phyloP scores from a whole-genome alignment of 2,888 invertebrate genomes.

The Catocala sponsa region DNA sequence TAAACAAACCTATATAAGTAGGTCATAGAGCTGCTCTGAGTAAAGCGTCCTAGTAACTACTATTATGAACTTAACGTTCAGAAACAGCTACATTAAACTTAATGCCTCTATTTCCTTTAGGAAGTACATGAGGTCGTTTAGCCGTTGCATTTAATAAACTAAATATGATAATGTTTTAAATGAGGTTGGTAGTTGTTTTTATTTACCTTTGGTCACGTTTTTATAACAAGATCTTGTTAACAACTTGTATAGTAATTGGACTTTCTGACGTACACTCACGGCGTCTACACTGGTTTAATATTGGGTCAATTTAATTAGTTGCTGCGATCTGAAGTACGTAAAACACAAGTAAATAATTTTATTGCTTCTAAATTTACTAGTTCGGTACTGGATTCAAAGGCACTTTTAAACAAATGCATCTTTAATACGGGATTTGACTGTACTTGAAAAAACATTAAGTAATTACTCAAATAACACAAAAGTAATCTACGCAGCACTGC shows the following conservation, averaged over 20 bases:
- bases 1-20: neutral
- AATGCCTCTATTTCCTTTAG: slow-evolving; percentile 7
- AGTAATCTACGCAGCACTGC: no score
- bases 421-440: no score
- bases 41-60: neutral
- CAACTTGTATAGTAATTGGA: neutral
- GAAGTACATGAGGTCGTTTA: slow-evolving; percentile 5
- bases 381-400: no score
- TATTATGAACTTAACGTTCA: slow-evolving; percentile 6
- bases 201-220: slow-evolving; percentile 1
- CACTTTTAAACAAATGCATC: no score
- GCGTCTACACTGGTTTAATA: no score
- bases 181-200: neutral
- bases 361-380: no score
- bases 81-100: neutral
- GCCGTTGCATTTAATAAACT: slow-evolving; percentile 5
- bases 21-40: neutral
- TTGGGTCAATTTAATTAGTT: no score
- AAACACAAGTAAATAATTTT: no score
- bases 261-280: no score
- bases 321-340: no score
- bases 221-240: neutral
- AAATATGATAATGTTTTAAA: slow-evolving; percentile 11
- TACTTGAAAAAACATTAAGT: no score
- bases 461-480: no score